Conservation (phyloP, 2,113 vertebrate species). For the Odontophorus gujanensis region DNA sequence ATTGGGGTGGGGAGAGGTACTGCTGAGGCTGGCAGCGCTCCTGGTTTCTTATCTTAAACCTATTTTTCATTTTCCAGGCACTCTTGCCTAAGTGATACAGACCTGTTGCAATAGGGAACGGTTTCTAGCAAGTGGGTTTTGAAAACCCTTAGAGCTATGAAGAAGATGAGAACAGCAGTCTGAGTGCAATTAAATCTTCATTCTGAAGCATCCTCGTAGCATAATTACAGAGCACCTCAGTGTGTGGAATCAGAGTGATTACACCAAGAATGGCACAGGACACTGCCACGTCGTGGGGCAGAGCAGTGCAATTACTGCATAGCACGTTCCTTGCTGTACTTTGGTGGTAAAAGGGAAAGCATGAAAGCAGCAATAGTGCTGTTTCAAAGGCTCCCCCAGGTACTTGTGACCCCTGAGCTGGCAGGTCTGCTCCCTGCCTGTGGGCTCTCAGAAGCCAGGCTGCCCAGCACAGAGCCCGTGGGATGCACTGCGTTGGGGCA, state of each 20-base stretch:
- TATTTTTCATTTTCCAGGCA: accelerated
- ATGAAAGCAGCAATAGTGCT: not conserved
- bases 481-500: not conserved
- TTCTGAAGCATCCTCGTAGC: not conserved
- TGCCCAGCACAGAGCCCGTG: not conserved
- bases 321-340: not conserved
- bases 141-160: not conserved
- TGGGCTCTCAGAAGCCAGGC: not conserved
- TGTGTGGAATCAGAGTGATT: not conserved
- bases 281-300: accelerated
- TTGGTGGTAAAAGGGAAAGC: accelerated
- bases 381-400: accelerated
- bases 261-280: not conserved
- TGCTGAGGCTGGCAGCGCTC: accelerated
- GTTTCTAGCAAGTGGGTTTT: not conserved
- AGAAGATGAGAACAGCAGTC: not conserved
- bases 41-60: not conserved
- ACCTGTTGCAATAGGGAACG: accelerated
- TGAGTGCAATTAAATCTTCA: not conserved
- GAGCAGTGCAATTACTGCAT: accelerated
- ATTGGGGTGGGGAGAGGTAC: not conserved
- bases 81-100: accelerated
- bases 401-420: accelerated
- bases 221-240: not conserved
- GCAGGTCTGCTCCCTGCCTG: accelerated